Base-by-base conservation (phyloP, 2,888 invertebrate genomes). In the Teinopalpus imperialis region DNA sequence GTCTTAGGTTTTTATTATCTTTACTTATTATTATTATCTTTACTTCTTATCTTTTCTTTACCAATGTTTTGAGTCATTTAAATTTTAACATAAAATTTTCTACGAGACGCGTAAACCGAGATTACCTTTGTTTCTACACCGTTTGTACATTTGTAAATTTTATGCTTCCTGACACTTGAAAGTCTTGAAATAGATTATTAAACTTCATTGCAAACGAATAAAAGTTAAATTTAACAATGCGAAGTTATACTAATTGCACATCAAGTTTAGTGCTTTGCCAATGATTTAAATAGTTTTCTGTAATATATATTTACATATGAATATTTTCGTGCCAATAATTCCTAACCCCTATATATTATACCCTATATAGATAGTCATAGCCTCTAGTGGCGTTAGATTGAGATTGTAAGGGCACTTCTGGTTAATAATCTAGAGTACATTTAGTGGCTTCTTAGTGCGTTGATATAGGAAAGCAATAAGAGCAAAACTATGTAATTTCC, bases 71-170 rank as follows among this genome's bases (percentile, higher is more conserved):
- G 8, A 8, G n/a, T 4, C 9, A 24, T 8, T 21, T 13, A 7
- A 32, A 4, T 12, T 34, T n/a, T 4, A 34, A 34, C 27, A n/a
- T 39, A 20, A 37, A 27, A 14, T n/a, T 37, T 27, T 26, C 18
- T 3, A 10, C 26, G 10, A 9, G 10, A 18, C 37, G 10, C n/a
- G 12, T 4, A 7, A 12, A 29, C 12, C 12, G 18, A 39, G 20
- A 12, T 7, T 16, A 24, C 31, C 3, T 37, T 9, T 37, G 27
- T 27, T n/a, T n/a, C n/a, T n/a, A n/a, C n/a, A n/a, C n/a, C n/a
- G n/a, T n/a, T n/a, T n/a, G n/a, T n/a, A n/a, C n/a, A n/a, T n/a
- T n/a, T n/a, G n/a, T n/a, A n/a, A n/a, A n/a, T n/a, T n/a, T n/a
- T n/a, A 34, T 21, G 20, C 12, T 32, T 20, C 6, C 4, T 10